Conservation (phyloP, 1,140 invertebrate species). For the Papilio dardanus region DNA sequence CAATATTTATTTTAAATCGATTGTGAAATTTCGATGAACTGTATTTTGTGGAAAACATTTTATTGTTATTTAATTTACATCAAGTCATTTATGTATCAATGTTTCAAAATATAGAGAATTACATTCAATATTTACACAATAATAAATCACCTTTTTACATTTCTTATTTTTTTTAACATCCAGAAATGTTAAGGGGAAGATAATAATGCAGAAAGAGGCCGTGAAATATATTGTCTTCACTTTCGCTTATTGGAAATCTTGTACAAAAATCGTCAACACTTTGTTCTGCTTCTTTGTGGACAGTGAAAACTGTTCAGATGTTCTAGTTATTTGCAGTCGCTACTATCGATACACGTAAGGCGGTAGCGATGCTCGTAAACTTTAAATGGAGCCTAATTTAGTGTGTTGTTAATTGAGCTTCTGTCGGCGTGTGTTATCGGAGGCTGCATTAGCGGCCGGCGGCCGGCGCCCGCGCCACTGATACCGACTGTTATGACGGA, state of each 20-base stretch:
- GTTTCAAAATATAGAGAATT: too few relatives aligned
- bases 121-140: too few relatives aligned
- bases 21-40: background rate
- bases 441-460: slow-evolving; percentile 70
- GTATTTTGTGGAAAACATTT: background rate
- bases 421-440: slow-evolving; percentile 68
- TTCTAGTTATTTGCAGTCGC: slow-evolving; percentile 41
- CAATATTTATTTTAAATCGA: background rate
- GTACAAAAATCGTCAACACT: background rate
- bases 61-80: background rate
- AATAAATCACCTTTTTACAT: too few relatives aligned
- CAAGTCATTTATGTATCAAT: background rate
- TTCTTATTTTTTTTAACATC: too few relatives aligned
- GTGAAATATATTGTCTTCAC: background rate
- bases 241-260: background rate
- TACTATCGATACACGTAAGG: slow-evolving; percentile 67
- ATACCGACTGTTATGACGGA: slow-evolving; percentile 74
- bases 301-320: background rate
- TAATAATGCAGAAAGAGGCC: too few relatives aligned
- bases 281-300: background rate
- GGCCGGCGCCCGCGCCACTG: slow-evolving; percentile 41
- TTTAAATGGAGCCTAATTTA: slow-evolving; percentile 81
- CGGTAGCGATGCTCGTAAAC: slow-evolving; percentile 78
- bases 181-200: background rate
- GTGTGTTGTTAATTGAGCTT: slow-evolving; percentile 79